These are phyloP conservation scores for Ammodytes marinus DNA, from an alignment of 2,113 vertebrate genomes.

Conservation along the genomic window DNA sequence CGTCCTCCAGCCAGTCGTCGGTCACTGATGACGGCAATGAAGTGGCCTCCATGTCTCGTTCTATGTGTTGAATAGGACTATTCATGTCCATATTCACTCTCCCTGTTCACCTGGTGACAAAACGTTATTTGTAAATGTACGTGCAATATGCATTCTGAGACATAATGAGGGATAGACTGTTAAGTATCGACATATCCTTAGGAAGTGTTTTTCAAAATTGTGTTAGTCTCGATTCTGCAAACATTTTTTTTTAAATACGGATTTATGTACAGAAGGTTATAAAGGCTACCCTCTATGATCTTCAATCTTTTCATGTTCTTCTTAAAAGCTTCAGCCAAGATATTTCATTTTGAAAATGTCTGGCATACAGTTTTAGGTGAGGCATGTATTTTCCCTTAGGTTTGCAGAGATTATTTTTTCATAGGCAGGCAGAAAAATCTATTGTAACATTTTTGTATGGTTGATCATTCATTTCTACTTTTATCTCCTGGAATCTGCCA, in stretches of 20 bases:
- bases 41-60: conserved; percentile 74
- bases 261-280: not conserved
- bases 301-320: not conserved
- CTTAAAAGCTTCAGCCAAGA: not conserved
- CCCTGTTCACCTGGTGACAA: conserved; percentile 44
- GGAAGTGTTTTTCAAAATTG: not conserved
- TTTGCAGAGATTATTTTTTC: not conserved
- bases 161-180: not conserved
- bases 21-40: conserved; percentile 67
- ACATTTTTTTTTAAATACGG: not conserved
- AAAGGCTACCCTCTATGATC: not conserved
- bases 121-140: not conserved
- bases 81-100: conserved; percentile 60
- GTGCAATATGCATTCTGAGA: not conserved
- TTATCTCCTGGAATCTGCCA: too few species aligned
- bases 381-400: not conserved
- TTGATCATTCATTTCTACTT: too few species aligned
- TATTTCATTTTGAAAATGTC: not conserved
- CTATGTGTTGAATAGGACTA: conserved; percentile 44
- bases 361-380: not conserved
- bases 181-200: not conserved
- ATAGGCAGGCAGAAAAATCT: too few species aligned
- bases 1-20: conserved; percentile 73
- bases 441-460: too few species aligned
- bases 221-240: not conserved